Base-by-base conservation (phyloP, 1,140 invertebrate species). In the Phthorimaea operculella region DNA sequence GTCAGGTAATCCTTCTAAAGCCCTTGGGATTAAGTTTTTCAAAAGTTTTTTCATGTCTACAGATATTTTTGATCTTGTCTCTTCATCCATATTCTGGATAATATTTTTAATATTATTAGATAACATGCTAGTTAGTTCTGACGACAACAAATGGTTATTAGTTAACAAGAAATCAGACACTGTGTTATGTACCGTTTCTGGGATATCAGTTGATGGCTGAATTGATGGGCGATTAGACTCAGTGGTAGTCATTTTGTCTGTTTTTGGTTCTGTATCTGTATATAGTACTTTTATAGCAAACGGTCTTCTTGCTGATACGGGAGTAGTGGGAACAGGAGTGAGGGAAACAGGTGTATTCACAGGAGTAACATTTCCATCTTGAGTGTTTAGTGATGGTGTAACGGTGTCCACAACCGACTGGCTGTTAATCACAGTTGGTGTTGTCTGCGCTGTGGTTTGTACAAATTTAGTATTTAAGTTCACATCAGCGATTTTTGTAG, bases 71-170 rank as follows among this genome's bases (percentile, higher is more conserved):
- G 69, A 72, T 73, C 68, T 80, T 72, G 74, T 79, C 34, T 72
- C 69, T 49, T 80, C 75, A 60, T 83, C 76, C 79, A 85, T 77
- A 67, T 76, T 80, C 65, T 74, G 59, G 39, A 85, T 74, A 62
- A 85, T 85, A 67, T 68, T 71, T 72, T 68, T 75, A 57, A 85
- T 85, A 62, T 85, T 83, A 78, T 76, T 82, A 52, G 82, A 74
- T 60, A 85, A 76, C 82, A 85, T 85, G 79, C 79, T 83, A 71
- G 82, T 85, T 83, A 85, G 74, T 78, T 77, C 79, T 52, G 79
- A 75, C 21, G 82, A 85, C 34, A 85, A 74, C 74, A 85, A 59
- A 70, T 75, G 75, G 62, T 83, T 83, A 74, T 82, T 85, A 62
- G 80, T 73, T 62, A 82, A 68, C 62, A 85, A 69, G 64, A 83